Percentiles rank a stretch among this genome's conserved stretches.
Evolutionary conservation across 2,113 vertebrate species (phyloP).

Genomic region (Dicaeum eximium): DNA sequence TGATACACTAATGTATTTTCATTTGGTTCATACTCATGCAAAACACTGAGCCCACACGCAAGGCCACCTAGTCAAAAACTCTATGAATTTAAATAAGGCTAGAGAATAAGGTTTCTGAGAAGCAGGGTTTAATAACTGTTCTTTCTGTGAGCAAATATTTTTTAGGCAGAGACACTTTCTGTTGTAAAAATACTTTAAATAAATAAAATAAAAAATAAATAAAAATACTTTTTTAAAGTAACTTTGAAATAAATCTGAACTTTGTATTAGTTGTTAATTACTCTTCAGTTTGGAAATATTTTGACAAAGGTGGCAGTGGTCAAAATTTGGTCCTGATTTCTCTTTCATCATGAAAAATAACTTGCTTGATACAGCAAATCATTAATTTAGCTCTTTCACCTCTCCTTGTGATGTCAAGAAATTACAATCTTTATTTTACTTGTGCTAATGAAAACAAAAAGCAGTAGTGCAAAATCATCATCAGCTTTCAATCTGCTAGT

Average conservation of each 20-base stretch:
- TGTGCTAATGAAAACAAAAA: neutral
- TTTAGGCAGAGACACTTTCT: neutral
- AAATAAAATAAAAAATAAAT: too few species aligned
- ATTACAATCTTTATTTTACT: neutral
- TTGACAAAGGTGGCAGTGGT: neutral
- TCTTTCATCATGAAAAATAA: neutral
- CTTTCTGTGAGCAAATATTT: neutral
- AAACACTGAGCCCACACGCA: neutral
- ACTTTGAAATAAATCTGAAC: neutral
- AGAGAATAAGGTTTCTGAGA: neutral
- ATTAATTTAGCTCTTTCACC: neutral
- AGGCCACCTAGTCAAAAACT: constrained; percentile 1
- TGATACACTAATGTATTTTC: neutral
- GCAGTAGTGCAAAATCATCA: neutral
- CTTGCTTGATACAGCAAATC: neutral
- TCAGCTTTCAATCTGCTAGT: neutral
- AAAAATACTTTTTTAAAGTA: neutral
- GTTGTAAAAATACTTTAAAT: neutral
- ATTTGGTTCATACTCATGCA: neutral
- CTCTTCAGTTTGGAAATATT: neutral
- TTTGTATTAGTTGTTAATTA: neutral
- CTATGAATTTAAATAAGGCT: constrained; percentile 20
- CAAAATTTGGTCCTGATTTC: neutral
- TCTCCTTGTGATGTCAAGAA: neutral
- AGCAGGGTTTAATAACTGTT: neutral